Conservation (phyloP, 2,888 invertebrate genomes). For the Disparrhopalites patrizii region DNA sequence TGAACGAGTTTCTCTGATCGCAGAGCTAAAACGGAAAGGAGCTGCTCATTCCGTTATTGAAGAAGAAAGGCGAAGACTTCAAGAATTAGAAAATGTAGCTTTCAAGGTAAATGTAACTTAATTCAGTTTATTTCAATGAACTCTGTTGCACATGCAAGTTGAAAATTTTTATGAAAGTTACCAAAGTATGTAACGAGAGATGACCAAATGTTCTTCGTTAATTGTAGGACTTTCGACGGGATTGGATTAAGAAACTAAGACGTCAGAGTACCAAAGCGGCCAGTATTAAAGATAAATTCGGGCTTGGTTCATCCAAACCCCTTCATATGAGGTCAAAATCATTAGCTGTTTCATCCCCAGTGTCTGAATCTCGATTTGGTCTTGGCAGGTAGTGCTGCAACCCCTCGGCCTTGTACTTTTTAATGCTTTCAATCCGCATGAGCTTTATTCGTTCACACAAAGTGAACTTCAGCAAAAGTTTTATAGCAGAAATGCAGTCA, state of each 20-base stretch:
- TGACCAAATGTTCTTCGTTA: neutral
- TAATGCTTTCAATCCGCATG: neutral
- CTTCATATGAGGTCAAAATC: slow-evolving; percentile 69
- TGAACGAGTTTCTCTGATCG: slow-evolving; percentile 92
- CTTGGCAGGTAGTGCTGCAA: slow-evolving; percentile 33
- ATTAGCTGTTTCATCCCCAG: slow-evolving; percentile 67
- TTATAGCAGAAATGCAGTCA: no score
- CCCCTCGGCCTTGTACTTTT: slow-evolving; percentile 8
- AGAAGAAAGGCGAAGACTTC: slow-evolving; percentile 82
- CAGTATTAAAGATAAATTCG: slow-evolving; percentile 73
- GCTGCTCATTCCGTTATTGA: slow-evolving; percentile 88
- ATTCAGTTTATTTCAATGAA: neutral
- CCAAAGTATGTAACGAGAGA: neutral
- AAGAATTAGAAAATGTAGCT: slow-evolving; percentile 88
- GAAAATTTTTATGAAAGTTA: neutral
- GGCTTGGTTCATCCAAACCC: slow-evolving; percentile 57
- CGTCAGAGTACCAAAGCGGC: slow-evolving; percentile 76
- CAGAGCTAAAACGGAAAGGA: slow-evolving; percentile 80
- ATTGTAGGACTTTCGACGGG: slow-evolving; percentile 58
- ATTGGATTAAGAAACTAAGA: slow-evolving; percentile 85
- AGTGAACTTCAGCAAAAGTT: no score
- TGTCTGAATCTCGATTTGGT: slow-evolving; percentile 55
- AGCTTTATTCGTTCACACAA: no score
- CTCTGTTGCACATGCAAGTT: neutral
- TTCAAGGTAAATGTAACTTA: slow-evolving; percentile 63